Percentiles rank a stretch among this genome's conserved stretches.
Conservation (phyloP, 2,113 vertebrate genomes). For the Centrocercus urophasianus region DNA sequence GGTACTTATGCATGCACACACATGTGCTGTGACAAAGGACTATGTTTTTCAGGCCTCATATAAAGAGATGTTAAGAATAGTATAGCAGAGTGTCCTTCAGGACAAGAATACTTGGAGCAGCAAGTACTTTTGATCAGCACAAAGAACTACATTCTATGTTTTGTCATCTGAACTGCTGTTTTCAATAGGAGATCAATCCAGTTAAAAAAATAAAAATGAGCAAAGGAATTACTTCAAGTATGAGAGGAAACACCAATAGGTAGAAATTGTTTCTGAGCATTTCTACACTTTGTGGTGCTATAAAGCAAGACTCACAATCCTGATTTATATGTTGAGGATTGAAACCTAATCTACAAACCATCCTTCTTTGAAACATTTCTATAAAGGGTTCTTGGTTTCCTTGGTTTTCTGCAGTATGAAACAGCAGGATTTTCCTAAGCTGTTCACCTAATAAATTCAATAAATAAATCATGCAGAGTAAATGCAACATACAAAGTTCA, state of each 20-base stretch:
- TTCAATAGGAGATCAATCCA: background rate
- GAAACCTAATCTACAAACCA: background rate
- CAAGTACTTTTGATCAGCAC: background rate
- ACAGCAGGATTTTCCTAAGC: background rate
- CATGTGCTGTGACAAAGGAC: background rate
- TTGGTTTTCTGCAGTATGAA: background rate
- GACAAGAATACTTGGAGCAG: rapidly evolving
- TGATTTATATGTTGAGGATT: background rate
- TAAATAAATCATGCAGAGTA: background rate
- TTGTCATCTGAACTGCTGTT: background rate
- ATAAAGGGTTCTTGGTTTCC: background rate
- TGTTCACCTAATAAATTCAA: background rate
- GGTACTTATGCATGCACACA: background rate
- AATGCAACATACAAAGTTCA: background rate
- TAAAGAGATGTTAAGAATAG: background rate
- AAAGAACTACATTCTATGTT: background rate
- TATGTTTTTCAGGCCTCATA: background rate
- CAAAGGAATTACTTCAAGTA: background rate
- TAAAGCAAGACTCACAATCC: background rate
- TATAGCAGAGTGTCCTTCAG: background rate
- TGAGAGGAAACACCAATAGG: background rate
- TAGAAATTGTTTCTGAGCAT: background rate
- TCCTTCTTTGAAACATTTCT: background rate
- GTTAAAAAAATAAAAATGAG: background rate
- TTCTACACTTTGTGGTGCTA: background rate